phyloP scores from a whole-genome alignment of 2,113 vertebrate genomes.

The Pristiophorus japonicus region DNA sequence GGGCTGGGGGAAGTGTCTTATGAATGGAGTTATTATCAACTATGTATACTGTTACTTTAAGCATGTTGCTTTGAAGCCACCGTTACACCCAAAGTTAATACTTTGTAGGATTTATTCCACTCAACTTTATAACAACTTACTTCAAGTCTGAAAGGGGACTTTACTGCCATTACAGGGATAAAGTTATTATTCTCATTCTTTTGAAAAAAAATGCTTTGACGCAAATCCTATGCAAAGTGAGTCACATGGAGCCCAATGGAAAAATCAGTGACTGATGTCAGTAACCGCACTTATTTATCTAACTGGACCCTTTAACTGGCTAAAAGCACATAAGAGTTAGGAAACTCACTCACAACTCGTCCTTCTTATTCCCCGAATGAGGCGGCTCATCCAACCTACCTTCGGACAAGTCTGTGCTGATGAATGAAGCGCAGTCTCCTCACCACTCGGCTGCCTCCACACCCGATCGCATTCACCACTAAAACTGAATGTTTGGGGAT shows the following conservation, averaged over 20 bases:
- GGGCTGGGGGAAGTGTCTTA: background rate
- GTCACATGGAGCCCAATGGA: background rate
- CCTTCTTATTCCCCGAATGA: background rate
- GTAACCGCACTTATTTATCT: background rate
- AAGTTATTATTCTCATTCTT: no score
- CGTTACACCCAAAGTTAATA: background rate
- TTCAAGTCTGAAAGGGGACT: background rate
- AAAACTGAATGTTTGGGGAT: constrained; percentile 57
- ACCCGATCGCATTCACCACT: background rate
- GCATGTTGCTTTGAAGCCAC: background rate
- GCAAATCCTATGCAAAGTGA: background rate
- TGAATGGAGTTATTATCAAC: background rate
- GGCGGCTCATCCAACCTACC: background rate
- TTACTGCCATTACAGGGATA: background rate
- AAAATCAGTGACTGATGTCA: background rate
- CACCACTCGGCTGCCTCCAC: background rate
- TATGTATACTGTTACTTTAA: background rate
- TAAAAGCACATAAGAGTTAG: background rate
- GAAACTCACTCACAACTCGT: background rate
- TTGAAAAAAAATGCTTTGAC: background rate
- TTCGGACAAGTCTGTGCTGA: background rate
- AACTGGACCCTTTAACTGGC: background rate
- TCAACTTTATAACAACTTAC: background rate
- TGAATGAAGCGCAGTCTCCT: background rate
- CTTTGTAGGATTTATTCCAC: background rate